Evolutionary conservation across 2,888 invertebrate species (phyloP).

Genomic region (Rotaria magnacalcarata): DNA sequence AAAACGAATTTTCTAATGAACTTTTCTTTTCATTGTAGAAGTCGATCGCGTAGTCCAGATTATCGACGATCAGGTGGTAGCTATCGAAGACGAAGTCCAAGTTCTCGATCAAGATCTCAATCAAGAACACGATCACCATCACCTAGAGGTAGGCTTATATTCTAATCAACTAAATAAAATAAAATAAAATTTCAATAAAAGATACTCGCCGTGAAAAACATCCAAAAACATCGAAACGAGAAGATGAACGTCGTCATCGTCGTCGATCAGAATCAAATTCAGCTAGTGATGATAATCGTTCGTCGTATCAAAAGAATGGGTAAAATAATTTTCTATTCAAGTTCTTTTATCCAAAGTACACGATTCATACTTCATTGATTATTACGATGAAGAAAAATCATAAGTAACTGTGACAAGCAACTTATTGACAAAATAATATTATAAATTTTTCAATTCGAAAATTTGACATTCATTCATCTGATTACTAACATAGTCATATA

Average conservation of each 20-base stretch:
- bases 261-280: not conserved
- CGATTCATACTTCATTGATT: too few species aligned
- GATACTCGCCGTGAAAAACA: not conserved
- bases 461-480: too few species aligned
- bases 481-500: too few species aligned
- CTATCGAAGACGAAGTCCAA: not conserved
- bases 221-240: not conserved
- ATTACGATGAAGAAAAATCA: too few species aligned
- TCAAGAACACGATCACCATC: not conserved
- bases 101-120: not conserved
- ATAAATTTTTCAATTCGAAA: too few species aligned
- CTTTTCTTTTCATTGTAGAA: not conserved
- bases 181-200: not conserved
- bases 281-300: not conserved
- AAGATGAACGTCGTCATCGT: not conserved
- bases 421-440: too few species aligned
- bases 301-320: not conserved
- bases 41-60: not conserved
- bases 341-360: too few species aligned
- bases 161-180: not conserved
- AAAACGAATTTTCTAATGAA: too few species aligned
- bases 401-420: too few species aligned
- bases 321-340: not conserved
- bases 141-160: not conserved
- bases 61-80: not conserved